A percentile compares a stretch with the other conserved stretches of the same genome.
phyloP scores from a whole-genome alignment of 2,888 invertebrate genomes.

The Pterobdella sp. region DNA sequence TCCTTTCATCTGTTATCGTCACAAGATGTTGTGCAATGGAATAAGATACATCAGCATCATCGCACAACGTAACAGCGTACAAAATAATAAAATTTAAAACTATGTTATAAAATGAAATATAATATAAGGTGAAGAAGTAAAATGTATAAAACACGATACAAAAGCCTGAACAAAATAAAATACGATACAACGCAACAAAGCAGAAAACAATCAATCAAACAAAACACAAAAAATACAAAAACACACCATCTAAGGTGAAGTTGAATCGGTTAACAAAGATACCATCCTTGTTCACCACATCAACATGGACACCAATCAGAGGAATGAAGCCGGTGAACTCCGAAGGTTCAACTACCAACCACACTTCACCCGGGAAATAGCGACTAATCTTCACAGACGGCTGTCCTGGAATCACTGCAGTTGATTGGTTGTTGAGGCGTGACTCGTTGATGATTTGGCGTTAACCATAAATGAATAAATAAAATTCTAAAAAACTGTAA shows the following conservation, averaged over 20 bases:
- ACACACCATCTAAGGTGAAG: not conserved
- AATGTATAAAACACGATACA: not conserved
- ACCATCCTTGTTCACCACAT: not conserved
- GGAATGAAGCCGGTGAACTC: conserved; percentile 3
- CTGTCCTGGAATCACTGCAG: not conserved
- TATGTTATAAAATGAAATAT: no score
- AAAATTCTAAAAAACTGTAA: not conserved
- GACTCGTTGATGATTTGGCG: not conserved
- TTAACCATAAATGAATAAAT: not conserved
- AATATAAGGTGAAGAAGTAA: not conserved
- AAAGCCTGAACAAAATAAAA: no score
- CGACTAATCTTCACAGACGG: not conserved
- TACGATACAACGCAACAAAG: no score
- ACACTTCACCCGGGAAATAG: not conserved
- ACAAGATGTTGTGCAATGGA: no score
- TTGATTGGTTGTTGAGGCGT: not conserved
- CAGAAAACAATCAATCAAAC: not conserved
- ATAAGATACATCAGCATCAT: not conserved
- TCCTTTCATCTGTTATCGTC: no score
- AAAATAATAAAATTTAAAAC: no score
- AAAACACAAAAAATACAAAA: not conserved
- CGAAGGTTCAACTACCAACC: not conserved
- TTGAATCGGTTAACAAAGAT: not conserved
- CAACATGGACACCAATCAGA: not conserved
- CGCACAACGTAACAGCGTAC: no score